Evolutionary conservation across 2,113 vertebrate genomes (phyloP), one percentile per base, ranked within the genome.

Genomic region (Phyllopteryx taeniolatus): DNA sequence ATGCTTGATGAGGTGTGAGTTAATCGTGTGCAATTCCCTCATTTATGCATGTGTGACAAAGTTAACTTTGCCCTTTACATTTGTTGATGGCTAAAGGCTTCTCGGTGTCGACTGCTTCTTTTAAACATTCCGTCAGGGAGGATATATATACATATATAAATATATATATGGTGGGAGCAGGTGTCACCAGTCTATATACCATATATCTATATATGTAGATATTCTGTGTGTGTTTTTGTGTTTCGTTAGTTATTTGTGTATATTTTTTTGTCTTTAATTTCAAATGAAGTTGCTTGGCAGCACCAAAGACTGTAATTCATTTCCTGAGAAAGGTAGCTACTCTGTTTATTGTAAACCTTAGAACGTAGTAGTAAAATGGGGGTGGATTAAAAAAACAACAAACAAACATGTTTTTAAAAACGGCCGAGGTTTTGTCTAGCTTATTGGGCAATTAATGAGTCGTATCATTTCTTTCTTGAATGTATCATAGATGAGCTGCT

Each of bases 401-500:
- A 84, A 94, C 94, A 93, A 95, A 95, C 12, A 91, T 8, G 22
- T 59, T 35, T 35, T 92, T 83, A 94, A 94, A 91, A 88, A 87
- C 57, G 89, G 85, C 93, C 87, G 92, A 96, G 94, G 94, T 95
- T 93, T 94, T 96, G 95, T 96, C 95, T 96, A 94, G 95, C 94
- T 96, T 96, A 89, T 95, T 93, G 93, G 94, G 94, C 94, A 94
- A 97, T 94, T 98, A 98, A 97, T 96, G 96, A 95, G 94, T 95
- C 92, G 94, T 95, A 95, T 97, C 95, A 96, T 98, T 96, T 98
- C 96, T 98, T 96, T 98, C 95, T 97, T 98, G 97, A 99, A 99
- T 99, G 98, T 99, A 99, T 96, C 93, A 94, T 98, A 99, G 96
- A 96, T 96, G 96, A 98, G 97, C 98, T 99, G 98, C 98, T 99